Evolutionary conservation across 2,113 vertebrate genomes (phyloP).

Genomic region (Dolichotis patagonum): DNA sequence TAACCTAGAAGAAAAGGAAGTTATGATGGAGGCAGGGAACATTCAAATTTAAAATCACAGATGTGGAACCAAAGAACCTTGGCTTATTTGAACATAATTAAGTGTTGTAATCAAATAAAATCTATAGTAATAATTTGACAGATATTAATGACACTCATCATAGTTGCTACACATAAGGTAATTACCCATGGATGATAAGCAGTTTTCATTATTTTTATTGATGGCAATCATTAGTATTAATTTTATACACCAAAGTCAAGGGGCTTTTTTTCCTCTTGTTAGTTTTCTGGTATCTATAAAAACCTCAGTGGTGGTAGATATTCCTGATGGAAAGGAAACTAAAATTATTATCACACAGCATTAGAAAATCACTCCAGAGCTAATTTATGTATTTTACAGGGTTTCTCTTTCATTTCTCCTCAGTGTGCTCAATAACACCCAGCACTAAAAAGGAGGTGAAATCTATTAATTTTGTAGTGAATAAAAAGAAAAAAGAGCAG

Average conservation of each 20-base stretch:
- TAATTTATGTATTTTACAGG: not conserved
- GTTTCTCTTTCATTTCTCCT: not conserved
- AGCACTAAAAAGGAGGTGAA: not conserved
- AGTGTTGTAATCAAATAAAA: conserved; percentile 47
- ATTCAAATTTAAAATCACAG: conserved; percentile 17
- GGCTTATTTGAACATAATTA: not conserved
- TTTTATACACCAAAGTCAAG: conserved; percentile 57
- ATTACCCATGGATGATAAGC: conserved; percentile 64
- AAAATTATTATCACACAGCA: not conserved
- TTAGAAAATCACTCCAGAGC: conserved; percentile 19
- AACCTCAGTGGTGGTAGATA: not conserved
- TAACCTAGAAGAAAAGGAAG: not conserved
- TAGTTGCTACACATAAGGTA: conserved; percentile 48
- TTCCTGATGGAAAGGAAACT: not conserved
- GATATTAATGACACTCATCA: conserved; percentile 61
- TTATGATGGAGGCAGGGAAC: not conserved
- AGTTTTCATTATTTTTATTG: conserved; percentile 68
- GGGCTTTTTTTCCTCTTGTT: not conserved
- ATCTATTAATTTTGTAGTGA: not conserved
- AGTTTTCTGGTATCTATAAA: conserved; percentile 3
- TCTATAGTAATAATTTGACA: conserved; percentile 48
- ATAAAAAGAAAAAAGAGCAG: not conserved
- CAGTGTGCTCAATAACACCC: not conserved
- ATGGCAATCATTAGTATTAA: conserved; percentile 65
- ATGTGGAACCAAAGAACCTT: not conserved